Evolutionary conservation across 2,888 invertebrate genomes (phyloP).

Genomic region (Lissocephala sabroskyi): DNA sequence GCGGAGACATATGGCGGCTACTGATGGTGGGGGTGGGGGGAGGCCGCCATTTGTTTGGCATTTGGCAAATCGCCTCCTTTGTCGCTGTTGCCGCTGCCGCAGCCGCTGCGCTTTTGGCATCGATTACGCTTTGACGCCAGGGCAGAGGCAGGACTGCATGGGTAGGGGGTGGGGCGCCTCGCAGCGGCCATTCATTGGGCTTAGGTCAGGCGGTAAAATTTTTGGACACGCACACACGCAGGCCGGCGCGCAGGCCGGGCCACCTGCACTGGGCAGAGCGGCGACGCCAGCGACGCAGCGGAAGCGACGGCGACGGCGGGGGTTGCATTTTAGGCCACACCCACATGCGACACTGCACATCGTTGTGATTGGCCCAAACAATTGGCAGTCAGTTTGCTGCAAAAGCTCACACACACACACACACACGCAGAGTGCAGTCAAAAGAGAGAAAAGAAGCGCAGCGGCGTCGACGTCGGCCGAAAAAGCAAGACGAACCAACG

Average conservation of each 20-base stretch:
- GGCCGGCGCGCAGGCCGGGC: constrained; percentile 1
- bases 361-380: constrained; percentile 68
- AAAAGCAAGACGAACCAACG: constrained; percentile 5
- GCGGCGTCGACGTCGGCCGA: too few species aligned
- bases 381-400: constrained; percentile 64
- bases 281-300: constrained; percentile 1
- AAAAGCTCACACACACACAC: constrained; percentile 31
- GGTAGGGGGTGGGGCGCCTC: neutral
- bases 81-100: neutral
- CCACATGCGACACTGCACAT: constrained; percentile 67
- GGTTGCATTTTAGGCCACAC: constrained; percentile 71
- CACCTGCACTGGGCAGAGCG: constrained; percentile 5
- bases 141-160: neutral
- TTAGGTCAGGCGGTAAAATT: constrained; percentile 41
- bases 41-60: constrained; percentile 7
- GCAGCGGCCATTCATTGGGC: constrained; percentile 29
- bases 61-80: constrained; percentile 3
- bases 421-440: constrained; percentile 20
- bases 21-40: neutral
- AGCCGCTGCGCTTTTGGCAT: constrained; percentile 20
- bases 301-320: constrained; percentile 32
- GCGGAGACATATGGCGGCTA: neutral
- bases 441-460: constrained; percentile 15
- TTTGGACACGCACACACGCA: constrained; percentile 39
- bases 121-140: constrained; percentile 44